These are phyloP conservation scores for Trogon surrucura DNA, from an alignment of 2,113 vertebrate species.

Conservation along the genomic window DNA sequence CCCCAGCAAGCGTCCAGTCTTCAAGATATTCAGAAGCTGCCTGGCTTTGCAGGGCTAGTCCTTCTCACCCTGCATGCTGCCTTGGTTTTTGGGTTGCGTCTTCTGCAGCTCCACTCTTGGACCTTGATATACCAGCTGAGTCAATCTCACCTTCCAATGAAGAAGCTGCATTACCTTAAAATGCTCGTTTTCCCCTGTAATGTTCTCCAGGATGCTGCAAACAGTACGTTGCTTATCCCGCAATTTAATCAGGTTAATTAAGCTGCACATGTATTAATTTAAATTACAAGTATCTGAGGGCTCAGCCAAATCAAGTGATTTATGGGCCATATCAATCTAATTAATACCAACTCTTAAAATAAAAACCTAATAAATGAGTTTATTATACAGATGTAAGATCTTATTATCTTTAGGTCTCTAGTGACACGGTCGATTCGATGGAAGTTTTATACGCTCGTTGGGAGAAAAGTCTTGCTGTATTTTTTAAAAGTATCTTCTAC, in stretches of 20 bases:
- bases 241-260: constrained; percentile 70
- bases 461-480: not conserved
- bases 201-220: not conserved
- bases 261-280: constrained; percentile 59
- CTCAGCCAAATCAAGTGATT: constrained; percentile 63
- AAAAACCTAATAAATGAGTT: constrained; percentile 64
- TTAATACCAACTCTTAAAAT: constrained; percentile 69
- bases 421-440: not conserved
- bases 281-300: constrained; percentile 58
- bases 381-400: constrained; percentile 39
- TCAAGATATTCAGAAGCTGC: rapidly evolving
- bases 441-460: constrained; percentile 5
- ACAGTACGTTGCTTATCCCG: not conserved
- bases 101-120: not conserved
- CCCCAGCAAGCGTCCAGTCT: not conserved
- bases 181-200: not conserved
- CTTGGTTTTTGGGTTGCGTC: not conserved
- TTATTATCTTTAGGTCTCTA: constrained; percentile 42
- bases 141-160: rapidly evolving
- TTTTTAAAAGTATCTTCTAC: not conserved
- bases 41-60: not conserved
- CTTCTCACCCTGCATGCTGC: not conserved
- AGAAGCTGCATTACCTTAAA: not conserved
- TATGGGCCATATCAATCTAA: constrained; percentile 64
- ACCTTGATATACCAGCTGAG: not conserved